phyloP scores from a whole-genome alignment of 2,113 vertebrate genomes.

The Brachirus orientalis region DNA sequence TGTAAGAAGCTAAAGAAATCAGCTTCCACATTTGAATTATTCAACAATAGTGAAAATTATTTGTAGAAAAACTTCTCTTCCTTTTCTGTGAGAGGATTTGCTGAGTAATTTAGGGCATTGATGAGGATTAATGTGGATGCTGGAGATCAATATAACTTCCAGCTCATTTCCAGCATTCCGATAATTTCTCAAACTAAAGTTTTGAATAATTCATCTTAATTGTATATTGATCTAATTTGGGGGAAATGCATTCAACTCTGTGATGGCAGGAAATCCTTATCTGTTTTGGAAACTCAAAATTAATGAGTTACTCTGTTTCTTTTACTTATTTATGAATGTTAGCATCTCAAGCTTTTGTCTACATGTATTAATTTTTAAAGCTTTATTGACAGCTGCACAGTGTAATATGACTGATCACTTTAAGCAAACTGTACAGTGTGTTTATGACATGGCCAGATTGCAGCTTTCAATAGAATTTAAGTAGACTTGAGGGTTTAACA shows the following conservation, averaged over 20 bases:
- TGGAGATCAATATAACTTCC: slow-evolving; percentile 58
- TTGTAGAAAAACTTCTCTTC: too few relatives aligned
- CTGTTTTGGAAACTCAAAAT: slow-evolving; percentile 22
- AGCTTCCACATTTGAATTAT: too few relatives aligned
- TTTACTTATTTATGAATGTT: not conserved
- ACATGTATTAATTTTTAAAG: not conserved
- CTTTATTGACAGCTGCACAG: not conserved
- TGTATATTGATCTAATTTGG: slow-evolving; percentile 48
- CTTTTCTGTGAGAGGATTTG: slow-evolving; percentile 38
- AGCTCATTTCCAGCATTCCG: slow-evolving; percentile 53
- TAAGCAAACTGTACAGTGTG: not conserved
- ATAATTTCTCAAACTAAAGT: slow-evolving; percentile 51
- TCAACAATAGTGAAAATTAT: too few relatives aligned
- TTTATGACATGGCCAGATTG: too few relatives aligned
- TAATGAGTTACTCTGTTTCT: slow-evolving; percentile 16
- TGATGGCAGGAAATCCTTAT: slow-evolving; percentile 42
- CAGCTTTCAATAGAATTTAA: too few relatives aligned
- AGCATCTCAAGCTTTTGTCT: not conserved
- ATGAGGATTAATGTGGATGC: slow-evolving; percentile 52
- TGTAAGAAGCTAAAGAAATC: too few relatives aligned
- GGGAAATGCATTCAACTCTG: slow-evolving; percentile 16
- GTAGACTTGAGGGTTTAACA: not conserved
- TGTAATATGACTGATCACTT: too few relatives aligned
- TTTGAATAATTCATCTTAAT: slow-evolving; percentile 61
- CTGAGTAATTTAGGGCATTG: slow-evolving; percentile 51